These are phyloP conservation scores for Danio tinwini DNA, from an alignment of 2,797 vertebrate species.

Conservation along the genomic window DNA sequence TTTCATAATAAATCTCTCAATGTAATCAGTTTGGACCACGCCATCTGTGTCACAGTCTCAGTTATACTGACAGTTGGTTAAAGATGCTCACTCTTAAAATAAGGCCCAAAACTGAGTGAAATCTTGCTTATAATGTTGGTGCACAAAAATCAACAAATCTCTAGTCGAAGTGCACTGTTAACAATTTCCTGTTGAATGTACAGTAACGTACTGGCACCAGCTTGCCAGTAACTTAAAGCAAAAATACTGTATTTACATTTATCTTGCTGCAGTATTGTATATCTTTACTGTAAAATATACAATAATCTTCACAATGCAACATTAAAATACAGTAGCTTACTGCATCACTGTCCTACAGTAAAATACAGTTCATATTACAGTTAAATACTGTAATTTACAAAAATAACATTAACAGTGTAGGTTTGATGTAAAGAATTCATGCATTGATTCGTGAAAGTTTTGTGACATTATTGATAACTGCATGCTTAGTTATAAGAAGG, in stretches of 20 bases:
- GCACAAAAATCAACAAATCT: constrained; percentile 60
- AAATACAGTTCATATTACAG: too few species aligned
- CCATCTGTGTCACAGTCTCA: constrained; percentile 49
- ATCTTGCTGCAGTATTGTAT: too few species aligned
- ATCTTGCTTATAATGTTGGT: constrained; percentile 45
- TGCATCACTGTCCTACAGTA: too few species aligned
- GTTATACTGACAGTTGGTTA: constrained; percentile 55
- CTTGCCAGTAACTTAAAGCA: too few species aligned
- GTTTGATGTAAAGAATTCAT: constrained; percentile 6
- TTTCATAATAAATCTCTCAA: constrained; percentile 65
- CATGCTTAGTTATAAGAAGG: background rate
- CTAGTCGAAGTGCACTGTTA: background rate
- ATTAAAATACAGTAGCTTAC: too few species aligned
- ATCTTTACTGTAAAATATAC: too few species aligned
- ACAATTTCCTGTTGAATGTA: too few species aligned
- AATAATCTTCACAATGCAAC: too few species aligned
- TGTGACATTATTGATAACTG: background rate
- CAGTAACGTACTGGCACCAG: too few species aligned
- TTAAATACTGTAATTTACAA: too few species aligned
- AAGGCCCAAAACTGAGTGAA: constrained; percentile 5
- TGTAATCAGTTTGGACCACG: constrained; percentile 56
- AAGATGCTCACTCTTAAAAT: constrained; percentile 33
- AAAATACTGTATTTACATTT: too few species aligned
- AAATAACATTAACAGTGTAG: too few species aligned
- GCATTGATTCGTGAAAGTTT: constrained; percentile 14